Evolutionary conservation across 2,113 vertebrate genomes (phyloP), one percentile per base, ranked within the genome.

Genomic region (Trematocara unimaculatum): DNA sequence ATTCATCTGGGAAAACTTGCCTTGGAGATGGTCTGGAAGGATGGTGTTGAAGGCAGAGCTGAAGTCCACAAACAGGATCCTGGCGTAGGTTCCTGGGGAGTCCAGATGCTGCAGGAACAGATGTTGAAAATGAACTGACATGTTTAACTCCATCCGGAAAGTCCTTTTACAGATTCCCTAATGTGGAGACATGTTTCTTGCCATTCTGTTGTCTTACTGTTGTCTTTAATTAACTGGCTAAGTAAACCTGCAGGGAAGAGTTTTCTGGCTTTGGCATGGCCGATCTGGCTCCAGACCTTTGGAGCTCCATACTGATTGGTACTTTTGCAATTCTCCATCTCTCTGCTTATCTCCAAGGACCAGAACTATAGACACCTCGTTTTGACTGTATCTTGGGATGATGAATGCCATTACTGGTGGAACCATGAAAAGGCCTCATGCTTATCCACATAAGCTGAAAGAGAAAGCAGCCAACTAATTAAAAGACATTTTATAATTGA

Each of bases 221-320:
- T 74, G 62, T 67, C 53, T 86, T 85, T 87, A 91, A 91, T 92
- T 90, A 88, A 79, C 31, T 62, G 6, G 17, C 20, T 15, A 58
- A 60, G 79, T 58, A 83, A 78, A 51, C 84, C 55, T 56, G 26
- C 7, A 45, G 79, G 87, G 86, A 87, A 33, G 45, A 23, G 35
- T 82, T 84, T 89, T 70, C 33, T 78, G 70, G 72, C 67, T 83
- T 79, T 42, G 26, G 70, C 49, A 74, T 82, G 82, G 72, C 26
- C 83, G 49, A 85, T 64, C 70, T 35, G 74, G 55, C 60, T 83
- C 31, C 54, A 55, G 60, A 84, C 81, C 74, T 87, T 83, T 70
- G 40, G 55, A 15, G 55, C 58, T 31, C 74, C 53, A 60, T 64
- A 84, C 77, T 60, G 20, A 86, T 55, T 45, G 54, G 53, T 14